Evolutionary conservation across 2,113 vertebrate genomes (phyloP).

Genomic region (Malaclemys terrapin): DNA sequence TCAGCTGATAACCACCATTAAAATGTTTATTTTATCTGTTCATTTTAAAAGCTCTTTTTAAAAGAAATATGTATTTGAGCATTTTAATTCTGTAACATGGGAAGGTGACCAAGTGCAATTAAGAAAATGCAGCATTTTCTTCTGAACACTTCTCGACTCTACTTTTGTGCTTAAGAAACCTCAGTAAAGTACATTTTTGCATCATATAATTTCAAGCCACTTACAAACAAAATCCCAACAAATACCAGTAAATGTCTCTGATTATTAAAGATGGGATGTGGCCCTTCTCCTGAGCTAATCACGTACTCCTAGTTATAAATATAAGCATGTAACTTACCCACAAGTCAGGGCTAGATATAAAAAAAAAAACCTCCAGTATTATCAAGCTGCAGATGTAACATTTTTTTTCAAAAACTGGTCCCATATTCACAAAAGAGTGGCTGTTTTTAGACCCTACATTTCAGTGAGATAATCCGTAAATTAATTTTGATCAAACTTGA

Average conservation of each 20-base stretch:
- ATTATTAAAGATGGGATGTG: neutral
- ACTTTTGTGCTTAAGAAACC: neutral
- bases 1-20: neutral
- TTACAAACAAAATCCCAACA: neutral
- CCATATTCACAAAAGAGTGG: neutral
- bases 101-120: neutral
- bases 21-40: neutral
- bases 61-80: neutral
- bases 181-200: neutral
- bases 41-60: neutral
- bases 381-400: neutral
- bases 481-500: conserved; percentile 45
- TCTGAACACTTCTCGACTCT: neutral
- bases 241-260: neutral
- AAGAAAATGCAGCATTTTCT: neutral
- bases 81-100: neutral
- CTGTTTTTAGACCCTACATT: conserved; percentile 39
- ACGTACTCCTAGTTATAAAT: neutral
- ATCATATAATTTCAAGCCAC: neutral
- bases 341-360: neutral
- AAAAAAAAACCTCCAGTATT: conserved; percentile 14
- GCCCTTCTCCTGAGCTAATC: neutral
- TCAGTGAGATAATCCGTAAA: conserved; percentile 52
- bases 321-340: neutral
- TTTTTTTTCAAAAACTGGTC: conserved; percentile 8